phyloP scores from a whole-genome alignment of 2,797 vertebrate species.

The Anniella stebbinsi region DNA sequence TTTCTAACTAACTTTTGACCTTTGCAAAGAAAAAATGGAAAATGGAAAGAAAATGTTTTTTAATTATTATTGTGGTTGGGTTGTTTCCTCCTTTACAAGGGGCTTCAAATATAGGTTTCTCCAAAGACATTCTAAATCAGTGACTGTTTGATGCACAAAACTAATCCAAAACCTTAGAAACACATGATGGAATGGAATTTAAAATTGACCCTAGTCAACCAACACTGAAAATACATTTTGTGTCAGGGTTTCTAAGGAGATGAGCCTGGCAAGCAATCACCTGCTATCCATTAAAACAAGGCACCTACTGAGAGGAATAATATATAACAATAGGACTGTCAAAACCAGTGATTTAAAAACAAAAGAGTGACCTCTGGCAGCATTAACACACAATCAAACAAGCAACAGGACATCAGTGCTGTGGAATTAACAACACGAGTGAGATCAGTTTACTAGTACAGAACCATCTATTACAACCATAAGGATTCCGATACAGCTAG shows the following conservation, averaged over 20 bases:
- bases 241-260: not conserved
- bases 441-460: not conserved
- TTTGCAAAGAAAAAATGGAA: not conserved
- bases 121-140: not conserved
- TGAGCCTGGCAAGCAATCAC: not conserved
- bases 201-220: not conserved
- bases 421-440: not conserved
- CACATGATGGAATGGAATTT: not conserved
- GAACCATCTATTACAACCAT: not conserved
- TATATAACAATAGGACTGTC: constrained; percentile 25
- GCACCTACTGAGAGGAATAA: not conserved
- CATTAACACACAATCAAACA: constrained; percentile 27
- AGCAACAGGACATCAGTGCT: not conserved
- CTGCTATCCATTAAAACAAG: constrained; percentile 13
- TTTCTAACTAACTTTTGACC: not conserved
- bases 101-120: not conserved
- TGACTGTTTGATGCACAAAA: not conserved
- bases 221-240: not conserved
- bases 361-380: constrained; percentile 22
- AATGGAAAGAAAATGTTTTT: not conserved
- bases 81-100: not conserved
- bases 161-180: not conserved
- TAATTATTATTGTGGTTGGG: not conserved
- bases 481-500: not conserved
- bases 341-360: constrained; percentile 36